phyloP scores from a whole-genome alignment of 2,797 vertebrate genomes.

The Schizopygopsis malacanthus region DNA sequence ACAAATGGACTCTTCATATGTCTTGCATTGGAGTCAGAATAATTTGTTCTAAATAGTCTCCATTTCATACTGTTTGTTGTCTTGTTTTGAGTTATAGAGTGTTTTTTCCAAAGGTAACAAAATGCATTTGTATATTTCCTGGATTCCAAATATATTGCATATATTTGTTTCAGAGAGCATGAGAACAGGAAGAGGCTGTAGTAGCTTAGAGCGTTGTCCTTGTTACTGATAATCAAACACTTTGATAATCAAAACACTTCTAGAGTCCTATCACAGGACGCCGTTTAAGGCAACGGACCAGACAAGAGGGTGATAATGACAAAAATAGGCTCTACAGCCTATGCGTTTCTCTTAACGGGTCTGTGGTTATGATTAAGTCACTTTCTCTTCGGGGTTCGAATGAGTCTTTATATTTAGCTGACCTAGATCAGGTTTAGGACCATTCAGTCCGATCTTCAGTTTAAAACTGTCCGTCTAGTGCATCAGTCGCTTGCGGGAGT shows the following conservation, averaged over 20 bases:
- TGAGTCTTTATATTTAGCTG: constrained; percentile 58
- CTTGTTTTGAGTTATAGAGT: background rate
- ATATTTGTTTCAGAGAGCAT: background rate
- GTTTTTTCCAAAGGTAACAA: background rate
- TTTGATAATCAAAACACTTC: background rate
- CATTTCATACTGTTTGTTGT: background rate
- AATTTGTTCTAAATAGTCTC: constrained; percentile 11
- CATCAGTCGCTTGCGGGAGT: background rate
- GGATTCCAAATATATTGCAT: background rate
- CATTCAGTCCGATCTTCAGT: constrained; percentile 28
- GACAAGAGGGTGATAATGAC: constrained; percentile 41
- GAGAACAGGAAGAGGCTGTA: constrained; percentile 11
- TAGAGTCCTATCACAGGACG: constrained; percentile 25
- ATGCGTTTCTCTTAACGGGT: constrained; percentile 17
- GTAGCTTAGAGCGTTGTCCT: constrained; percentile 3
- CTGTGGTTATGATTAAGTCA: constrained; percentile 51
- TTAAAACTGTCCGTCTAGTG: background rate
- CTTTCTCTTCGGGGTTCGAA: constrained; percentile 49
- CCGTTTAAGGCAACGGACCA: constrained; percentile 41
- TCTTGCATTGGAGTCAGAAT: background rate
- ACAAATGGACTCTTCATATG: background rate
- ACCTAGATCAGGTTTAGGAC: constrained; percentile 42
- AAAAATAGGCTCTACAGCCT: constrained; percentile 50
- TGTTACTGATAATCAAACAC: constrained; percentile 42
- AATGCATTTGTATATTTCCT: background rate